phyloP scores from a whole-genome alignment of 2,797 vertebrate genomes.

The Tympanoctomys barrerae region DNA sequence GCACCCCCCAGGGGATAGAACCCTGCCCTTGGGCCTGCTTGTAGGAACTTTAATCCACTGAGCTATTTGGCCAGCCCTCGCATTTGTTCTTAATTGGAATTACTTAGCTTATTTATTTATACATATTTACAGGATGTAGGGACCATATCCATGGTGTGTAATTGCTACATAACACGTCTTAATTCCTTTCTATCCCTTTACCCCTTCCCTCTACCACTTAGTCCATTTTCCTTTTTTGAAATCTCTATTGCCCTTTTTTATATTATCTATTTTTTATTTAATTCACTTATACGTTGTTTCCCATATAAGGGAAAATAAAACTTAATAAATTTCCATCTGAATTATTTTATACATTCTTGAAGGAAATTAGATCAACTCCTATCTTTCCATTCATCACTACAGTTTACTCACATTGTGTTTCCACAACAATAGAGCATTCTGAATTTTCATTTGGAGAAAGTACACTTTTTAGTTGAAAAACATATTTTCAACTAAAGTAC shows the following conservation, averaged over 20 bases:
- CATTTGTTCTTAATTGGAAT: neutral
- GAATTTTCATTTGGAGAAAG: neutral
- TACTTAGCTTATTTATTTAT: neutral
- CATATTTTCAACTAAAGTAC: constrained; percentile 16
- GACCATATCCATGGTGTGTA: neutral
- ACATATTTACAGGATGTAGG: neutral
- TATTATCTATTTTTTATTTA: neutral
- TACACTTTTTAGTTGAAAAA: neutral
- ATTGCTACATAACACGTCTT: neutral
- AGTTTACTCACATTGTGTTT: neutral
- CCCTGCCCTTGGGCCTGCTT: no score
- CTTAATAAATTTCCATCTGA: neutral
- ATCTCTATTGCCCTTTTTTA: neutral
- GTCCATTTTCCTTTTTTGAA: neutral
- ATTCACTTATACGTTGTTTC: neutral
- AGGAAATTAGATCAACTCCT: neutral
- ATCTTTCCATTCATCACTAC: neutral
- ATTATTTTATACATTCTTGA: constrained; percentile 2
- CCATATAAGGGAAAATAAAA: neutral
- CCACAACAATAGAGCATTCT: neutral
- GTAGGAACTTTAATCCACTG: no score
- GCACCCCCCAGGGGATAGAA: no score
- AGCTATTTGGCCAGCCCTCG: no score
- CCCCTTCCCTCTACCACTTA: neutral
- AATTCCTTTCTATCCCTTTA: neutral